phyloP scores from a whole-genome alignment of 2,797 vertebrate species.

The Tangara arthus region DNA sequence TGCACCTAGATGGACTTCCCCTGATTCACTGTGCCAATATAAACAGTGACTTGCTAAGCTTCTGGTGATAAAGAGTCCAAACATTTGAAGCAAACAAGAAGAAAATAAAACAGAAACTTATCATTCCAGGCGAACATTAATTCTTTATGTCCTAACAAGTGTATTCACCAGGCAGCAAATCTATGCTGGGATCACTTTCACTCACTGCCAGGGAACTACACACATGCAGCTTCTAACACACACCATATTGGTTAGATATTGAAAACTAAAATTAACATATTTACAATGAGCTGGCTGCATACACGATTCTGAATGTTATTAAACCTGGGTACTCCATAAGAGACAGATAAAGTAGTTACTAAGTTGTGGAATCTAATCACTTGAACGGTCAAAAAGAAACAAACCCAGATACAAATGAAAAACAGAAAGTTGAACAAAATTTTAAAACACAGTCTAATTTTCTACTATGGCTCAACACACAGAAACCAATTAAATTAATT shows the following conservation, averaged over 20 bases:
- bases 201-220: slow-evolving; percentile 26
- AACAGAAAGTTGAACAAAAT: neutral
- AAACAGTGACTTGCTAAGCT: neutral
- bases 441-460: slow-evolving; percentile 38
- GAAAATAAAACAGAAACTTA: neutral
- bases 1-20: neutral
- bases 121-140: slow-evolving; percentile 21
- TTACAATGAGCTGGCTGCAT: slow-evolving; percentile 58
- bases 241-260: slow-evolving; percentile 15
- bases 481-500: slow-evolving; percentile 75
- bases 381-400: slow-evolving; percentile 8
- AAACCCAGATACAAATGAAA: neutral
- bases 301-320: slow-evolving; percentile 34
- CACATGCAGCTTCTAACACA: neutral
- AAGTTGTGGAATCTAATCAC: slow-evolving; percentile 1
- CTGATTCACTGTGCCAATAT: neutral
- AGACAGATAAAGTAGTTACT: slow-evolving; percentile 30
- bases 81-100: slow-evolving; percentile 32
- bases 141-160: slow-evolving; percentile 1
- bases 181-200: slow-evolving; percentile 7
- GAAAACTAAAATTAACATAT: slow-evolving; percentile 58
- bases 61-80: slow-evolving; percentile 1
- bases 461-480: slow-evolving; percentile 80
- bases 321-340: slow-evolving; percentile 9
- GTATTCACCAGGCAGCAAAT: slow-evolving; percentile 9